Percentiles rank a stretch among this genome's conserved stretches.
Conservation (phyloP, 2,888 invertebrate species). For the Thelaira solivaga region DNA sequence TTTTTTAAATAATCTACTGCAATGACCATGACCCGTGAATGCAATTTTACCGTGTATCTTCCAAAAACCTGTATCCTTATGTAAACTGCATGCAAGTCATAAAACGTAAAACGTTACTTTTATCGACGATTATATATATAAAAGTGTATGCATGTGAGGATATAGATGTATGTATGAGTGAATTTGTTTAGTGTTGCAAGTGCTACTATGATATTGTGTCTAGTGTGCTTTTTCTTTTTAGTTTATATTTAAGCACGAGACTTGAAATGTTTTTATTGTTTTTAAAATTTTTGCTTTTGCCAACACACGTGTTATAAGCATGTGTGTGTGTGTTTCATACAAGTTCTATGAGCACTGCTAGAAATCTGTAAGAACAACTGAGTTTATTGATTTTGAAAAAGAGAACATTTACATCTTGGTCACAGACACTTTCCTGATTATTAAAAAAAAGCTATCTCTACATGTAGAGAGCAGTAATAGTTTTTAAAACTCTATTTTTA, state of each 20-base stretch:
- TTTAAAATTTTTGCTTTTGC: not conserved
- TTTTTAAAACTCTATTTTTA: no score
- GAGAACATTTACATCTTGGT: no score
- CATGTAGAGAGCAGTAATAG: no score
- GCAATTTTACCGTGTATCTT: not conserved
- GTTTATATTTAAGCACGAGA: slow-evolving; percentile 35
- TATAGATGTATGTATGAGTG: not conserved
- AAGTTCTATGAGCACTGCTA: not conserved
- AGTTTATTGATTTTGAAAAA: no score
- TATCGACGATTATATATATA: no score
- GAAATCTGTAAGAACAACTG: no score
- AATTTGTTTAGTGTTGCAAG: not conserved
- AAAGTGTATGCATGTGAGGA: no score
- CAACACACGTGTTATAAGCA: no score
- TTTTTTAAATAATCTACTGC: slow-evolving; percentile 33
- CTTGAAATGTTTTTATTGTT: not conserved
- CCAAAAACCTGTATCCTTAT: not conserved
- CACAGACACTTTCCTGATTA: no score
- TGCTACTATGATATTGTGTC: no score
- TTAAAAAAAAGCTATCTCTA: no score
- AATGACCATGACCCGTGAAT: slow-evolving; percentile 49
- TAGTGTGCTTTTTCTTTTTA: not conserved
- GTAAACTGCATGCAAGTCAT: slow-evolving; percentile 26
- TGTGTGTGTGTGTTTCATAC: not conserved
- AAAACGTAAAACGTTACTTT: no score